phyloP scores from a whole-genome alignment of 2,888 invertebrate species.

The Xanthorhoe spadicearia region DNA sequence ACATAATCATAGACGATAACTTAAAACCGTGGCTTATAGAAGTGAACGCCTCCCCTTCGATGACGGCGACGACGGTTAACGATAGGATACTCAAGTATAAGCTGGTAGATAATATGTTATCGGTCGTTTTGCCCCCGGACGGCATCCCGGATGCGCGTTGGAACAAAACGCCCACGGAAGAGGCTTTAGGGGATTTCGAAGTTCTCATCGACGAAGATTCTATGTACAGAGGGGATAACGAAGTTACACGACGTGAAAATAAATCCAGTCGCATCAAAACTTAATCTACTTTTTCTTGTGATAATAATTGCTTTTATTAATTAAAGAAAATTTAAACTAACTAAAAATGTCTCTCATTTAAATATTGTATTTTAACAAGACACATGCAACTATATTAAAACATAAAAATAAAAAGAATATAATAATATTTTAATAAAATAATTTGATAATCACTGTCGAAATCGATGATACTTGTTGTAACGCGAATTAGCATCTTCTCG shows the following conservation, averaged over 20 bases:
- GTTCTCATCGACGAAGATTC: constrained; percentile 89
- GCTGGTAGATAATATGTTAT: constrained; percentile 95
- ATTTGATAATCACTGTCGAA: constrained; percentile 38
- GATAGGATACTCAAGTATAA: constrained; percentile 97
- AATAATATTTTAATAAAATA: constrained; percentile 15
- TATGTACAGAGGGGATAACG: constrained; percentile 83
- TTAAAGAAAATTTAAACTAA: constrained; percentile 4
- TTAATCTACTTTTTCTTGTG: constrained; percentile 11
- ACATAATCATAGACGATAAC: constrained; percentile 96
- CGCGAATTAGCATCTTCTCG: constrained; percentile 84
- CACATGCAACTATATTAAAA: constrained; percentile 25
- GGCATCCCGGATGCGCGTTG: constrained; percentile 94
- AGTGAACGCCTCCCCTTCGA: constrained; percentile 96
- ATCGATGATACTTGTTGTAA: constrained; percentile 58
- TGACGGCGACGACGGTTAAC: constrained; percentile 96
- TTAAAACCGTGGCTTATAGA: constrained; percentile 97
- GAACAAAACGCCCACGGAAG: constrained; percentile 90
- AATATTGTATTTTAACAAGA: constrained; percentile 25
- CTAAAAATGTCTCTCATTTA: constrained; percentile 6
- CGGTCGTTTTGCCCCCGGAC: constrained; percentile 93
- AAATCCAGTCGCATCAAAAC: constrained; percentile 41
- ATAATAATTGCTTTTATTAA: not conserved
- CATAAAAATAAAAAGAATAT: not conserved
- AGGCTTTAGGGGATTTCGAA: constrained; percentile 92
- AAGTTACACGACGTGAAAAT: constrained; percentile 46